Evolutionary conservation across 2,888 invertebrate species (phyloP), one percentile per base, ranked within the genome.

Genomic region (Nomada goodeniana): DNA sequence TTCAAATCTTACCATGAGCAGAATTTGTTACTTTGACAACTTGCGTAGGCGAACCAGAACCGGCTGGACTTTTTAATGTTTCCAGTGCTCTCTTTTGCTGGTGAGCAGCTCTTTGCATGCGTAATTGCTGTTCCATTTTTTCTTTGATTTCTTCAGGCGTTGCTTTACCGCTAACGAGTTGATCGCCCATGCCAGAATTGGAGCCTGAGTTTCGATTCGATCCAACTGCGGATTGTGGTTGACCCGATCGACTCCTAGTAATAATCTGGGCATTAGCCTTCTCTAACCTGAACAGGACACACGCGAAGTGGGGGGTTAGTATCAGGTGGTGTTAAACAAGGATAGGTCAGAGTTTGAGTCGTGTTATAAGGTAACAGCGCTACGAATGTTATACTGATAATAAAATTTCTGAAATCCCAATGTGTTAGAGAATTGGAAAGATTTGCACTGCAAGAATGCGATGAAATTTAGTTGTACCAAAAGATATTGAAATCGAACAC

Each of bases 101-200:
- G 94, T 98, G 97, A 0, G 97, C 98, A 29, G 97, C 97, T 82
- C 98, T 94, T 92, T 98, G 98, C 89, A 98, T 95, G 76, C 98
- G 96, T 85, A 98, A 94, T 91, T 98, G 98, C 86, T 98, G 97
- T 91, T 98, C 98, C 96, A 98, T 96, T 93, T 98, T 98, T 89
- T 98, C 98, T 93, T 97, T 97, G 82, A 97, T 96, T 91, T 98
- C 97, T 86, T 96, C 96, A 0, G 96, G 95, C 44, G 96, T 96
- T 0, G 96, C 95, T 89, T 96, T 96, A 86, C 94, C 95, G 89
- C 93, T 95, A 13, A 95, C 94, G 7, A 92, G 86, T 71, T 93
- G 92, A 70, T 93, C 93, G 5, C 87, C 85, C 10, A 89, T 73
- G 13, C 89, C 82, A 20, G 90, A 74, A 68, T 85, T 84, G 2